Evolutionary conservation across 2,113 vertebrate genomes (phyloP), one percentile per base, ranked within the genome.

Genomic region (Alligator sinensis): DNA sequence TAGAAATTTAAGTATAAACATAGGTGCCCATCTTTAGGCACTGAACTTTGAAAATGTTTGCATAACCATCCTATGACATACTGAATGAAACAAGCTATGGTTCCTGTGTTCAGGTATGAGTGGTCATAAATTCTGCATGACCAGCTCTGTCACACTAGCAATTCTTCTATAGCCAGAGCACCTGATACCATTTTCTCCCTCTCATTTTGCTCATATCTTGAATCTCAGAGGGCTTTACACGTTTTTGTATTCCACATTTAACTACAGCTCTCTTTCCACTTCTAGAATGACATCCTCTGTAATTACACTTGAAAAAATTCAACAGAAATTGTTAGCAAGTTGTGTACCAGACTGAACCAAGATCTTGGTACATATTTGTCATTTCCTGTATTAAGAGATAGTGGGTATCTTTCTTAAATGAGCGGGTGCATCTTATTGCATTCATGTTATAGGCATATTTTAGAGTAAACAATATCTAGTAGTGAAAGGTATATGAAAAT

Each of bases 291-390:
- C 80, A 30, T 79, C 89, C 87, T 92, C 89, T 75, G 81, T 55
- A 28, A 60, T 93, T 93, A 97, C 77, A 90, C 89, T 93, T 90
- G 84, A 91, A 93, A 93, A 89, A 90, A 94, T 91, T 79, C 66
- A 79, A 91, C n/a, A 19, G 47, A 85, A 92, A 83, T 60, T 92
- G 91, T 91, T 87, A 91, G 22, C 82, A 79, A 78, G 82, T 88
- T 87, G 79, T 94, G 54, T 85, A 21, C 34, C 82, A 74, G 60
- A 4, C 0, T 54, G 55, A 28, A 10, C 92, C 88, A 28, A 27
- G 64, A 74, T 92, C 85, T 93, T 84, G n/a, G 9, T 77, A 94
- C 92, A 93, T 95, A 86, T 94, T 83, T 62, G 68, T 84, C 61
- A 82, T 79, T 78, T 84, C 21, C 58, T 76, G 90, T 86, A 62